These are phyloP conservation scores for Nothura maculosa DNA, from an alignment of 2,797 vertebrate genomes.

Conservation along the genomic window DNA sequence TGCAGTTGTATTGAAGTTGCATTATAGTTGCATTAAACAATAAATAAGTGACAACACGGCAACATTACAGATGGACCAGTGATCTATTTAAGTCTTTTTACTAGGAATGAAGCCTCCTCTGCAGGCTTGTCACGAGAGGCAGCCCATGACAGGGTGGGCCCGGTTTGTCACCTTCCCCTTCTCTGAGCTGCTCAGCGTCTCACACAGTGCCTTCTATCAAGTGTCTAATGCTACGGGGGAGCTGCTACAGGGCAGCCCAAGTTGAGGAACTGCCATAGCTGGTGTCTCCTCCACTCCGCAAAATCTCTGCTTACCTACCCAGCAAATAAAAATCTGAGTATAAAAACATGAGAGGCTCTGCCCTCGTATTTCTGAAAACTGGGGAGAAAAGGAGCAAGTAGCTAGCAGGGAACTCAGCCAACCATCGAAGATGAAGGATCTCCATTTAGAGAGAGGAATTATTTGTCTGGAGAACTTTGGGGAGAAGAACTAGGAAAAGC, in stretches of 20 bases:
- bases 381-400: background rate
- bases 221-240: background rate
- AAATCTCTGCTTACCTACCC: background rate
- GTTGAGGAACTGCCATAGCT: background rate
- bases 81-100: background rate
- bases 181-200: background rate
- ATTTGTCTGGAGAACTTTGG: background rate
- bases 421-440: background rate
- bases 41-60: background rate
- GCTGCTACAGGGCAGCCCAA: background rate
- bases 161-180: background rate
- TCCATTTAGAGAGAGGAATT: background rate
- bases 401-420: background rate
- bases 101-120: background rate
- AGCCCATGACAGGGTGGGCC: background rate
- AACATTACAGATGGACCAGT: background rate
- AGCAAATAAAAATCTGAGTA: background rate
- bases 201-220: background rate
- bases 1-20: background rate
- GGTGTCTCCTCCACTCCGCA: background rate
- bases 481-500: background rate
- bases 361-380: background rate
- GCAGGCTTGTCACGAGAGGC: background rate
- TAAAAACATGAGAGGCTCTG: background rate
- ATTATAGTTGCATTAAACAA: background rate